A percentile compares a stretch with the other conserved stretches of the same genome.
Conservation (phyloP, 2,113 vertebrate species). For the Gallinago media region DNA sequence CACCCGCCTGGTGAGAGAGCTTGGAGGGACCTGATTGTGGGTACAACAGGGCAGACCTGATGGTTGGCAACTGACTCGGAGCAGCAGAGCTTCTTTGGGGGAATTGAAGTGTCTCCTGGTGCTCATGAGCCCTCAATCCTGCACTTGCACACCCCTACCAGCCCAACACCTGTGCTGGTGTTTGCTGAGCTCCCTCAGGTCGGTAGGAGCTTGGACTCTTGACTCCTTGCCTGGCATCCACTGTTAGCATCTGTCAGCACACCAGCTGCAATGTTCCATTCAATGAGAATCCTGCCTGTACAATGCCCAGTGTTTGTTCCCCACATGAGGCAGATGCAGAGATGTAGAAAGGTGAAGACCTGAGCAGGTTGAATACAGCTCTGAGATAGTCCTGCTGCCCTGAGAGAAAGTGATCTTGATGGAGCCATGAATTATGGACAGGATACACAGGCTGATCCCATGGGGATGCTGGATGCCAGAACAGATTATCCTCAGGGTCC, state of each 20-base stretch:
- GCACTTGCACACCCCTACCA: background rate
- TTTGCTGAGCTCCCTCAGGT: background rate
- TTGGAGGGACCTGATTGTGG: background rate
- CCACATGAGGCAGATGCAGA: background rate
- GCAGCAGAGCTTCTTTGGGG: background rate
- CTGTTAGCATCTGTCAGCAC: background rate
- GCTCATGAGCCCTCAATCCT: fast-evolving
- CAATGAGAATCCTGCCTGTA: background rate
- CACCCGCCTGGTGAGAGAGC: background rate
- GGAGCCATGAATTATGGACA: background rate
- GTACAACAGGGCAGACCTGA: background rate
- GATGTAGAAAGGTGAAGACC: background rate
- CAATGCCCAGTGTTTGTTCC: background rate
- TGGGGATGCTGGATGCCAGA: background rate
- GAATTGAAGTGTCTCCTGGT: background rate
- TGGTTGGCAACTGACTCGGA: background rate
- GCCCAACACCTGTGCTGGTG: fast-evolving
- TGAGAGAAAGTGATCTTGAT: background rate
- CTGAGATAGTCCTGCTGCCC: background rate
- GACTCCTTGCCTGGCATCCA: background rate
- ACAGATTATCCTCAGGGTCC: background rate
- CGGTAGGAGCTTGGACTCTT: background rate
- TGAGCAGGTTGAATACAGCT: background rate
- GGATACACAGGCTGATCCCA: background rate
- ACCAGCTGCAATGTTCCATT: background rate